These are phyloP conservation scores for Pangasius macronema DNA, from an alignment of 2,797 vertebrate genomes.

Conservation along the genomic window DNA sequence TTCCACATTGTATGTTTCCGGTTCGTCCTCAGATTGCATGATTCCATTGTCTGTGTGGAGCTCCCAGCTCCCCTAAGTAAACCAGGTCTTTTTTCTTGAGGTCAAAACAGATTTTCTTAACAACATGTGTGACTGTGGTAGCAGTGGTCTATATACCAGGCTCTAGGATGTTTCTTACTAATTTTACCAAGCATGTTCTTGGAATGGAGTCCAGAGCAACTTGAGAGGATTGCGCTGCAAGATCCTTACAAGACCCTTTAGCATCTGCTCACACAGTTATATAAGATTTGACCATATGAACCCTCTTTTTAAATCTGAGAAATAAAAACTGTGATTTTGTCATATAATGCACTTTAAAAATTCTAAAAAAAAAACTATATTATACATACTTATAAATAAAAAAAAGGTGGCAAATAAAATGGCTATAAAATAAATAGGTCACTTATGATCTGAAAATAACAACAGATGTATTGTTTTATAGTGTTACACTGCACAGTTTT, in stretches of 20 bases:
- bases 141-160: constrained; percentile 56
- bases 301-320: not conserved
- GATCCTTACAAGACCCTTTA: constrained; percentile 19
- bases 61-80: not conserved
- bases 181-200: constrained; percentile 65
- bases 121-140: constrained; percentile 23
- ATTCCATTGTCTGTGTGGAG: constrained; percentile 53
- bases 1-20: constrained; percentile 51
- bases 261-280: constrained; percentile 9
- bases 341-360: not conserved
- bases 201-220: constrained; percentile 62
- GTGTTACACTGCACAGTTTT: not conserved
- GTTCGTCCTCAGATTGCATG: constrained; percentile 53
- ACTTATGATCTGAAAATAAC: not conserved
- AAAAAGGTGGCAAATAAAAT: not conserved
- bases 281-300: not conserved
- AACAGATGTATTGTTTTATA: not conserved
- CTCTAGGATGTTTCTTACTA: constrained; percentile 61
- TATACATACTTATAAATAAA: not conserved
- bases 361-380: not conserved
- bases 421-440: not conserved
- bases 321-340: not conserved
- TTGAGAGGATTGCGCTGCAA: constrained; percentile 48
- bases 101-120: constrained; percentile 17
- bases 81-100: constrained; percentile 13